Percentiles rank a stretch among this genome's conserved stretches.
Conservation (phyloP, 2,113 vertebrate species). For the Zeus faber region DNA sequence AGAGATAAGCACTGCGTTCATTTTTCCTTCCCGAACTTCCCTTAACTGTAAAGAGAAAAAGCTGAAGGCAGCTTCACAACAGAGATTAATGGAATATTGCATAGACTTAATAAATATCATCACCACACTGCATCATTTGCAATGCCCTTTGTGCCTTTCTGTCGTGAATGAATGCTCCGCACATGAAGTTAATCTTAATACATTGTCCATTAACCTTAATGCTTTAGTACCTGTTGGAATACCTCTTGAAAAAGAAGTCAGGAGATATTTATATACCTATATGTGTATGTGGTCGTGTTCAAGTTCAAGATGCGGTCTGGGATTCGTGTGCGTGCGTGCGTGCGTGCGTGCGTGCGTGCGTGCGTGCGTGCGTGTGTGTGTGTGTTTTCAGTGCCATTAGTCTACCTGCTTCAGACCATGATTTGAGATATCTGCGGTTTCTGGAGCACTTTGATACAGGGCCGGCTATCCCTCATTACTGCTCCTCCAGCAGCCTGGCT, state of each 20-base stretch:
- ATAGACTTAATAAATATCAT: too few species aligned
- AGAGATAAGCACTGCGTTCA: too few species aligned
- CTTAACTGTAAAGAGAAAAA: too few species aligned
- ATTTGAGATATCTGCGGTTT: slow-evolving; percentile 52
- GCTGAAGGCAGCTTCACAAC: too few species aligned
- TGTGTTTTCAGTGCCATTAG: slow-evolving; percentile 36
- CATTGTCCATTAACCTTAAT: slow-evolving; percentile 36
- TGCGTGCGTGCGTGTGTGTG: slow-evolving; percentile 3
- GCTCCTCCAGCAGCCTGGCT: slow-evolving; percentile 48
- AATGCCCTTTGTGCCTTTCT: too few species aligned
- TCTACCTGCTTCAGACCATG: slow-evolving; percentile 32
- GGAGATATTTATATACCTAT: background rate
- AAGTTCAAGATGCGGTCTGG: too few species aligned
- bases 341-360: background rate
- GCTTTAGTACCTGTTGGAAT: slow-evolving; percentile 17
- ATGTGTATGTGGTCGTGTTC: background rate
- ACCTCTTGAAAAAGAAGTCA: slow-evolving; percentile 18
- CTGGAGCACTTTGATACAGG: slow-evolving; percentile 60
- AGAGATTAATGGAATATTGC: too few species aligned
- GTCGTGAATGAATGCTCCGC: too few species aligned
- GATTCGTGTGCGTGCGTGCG: too few species aligned
- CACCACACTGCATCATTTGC: too few species aligned
- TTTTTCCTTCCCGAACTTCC: too few species aligned
- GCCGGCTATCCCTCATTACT: slow-evolving; percentile 62
- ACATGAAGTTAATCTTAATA: slow-evolving; percentile 44